A percentile compares a stretch with the other conserved stretches of the same genome.
phyloP scores from a whole-genome alignment of 2,888 invertebrate genomes.

The Allygus modestus region DNA sequence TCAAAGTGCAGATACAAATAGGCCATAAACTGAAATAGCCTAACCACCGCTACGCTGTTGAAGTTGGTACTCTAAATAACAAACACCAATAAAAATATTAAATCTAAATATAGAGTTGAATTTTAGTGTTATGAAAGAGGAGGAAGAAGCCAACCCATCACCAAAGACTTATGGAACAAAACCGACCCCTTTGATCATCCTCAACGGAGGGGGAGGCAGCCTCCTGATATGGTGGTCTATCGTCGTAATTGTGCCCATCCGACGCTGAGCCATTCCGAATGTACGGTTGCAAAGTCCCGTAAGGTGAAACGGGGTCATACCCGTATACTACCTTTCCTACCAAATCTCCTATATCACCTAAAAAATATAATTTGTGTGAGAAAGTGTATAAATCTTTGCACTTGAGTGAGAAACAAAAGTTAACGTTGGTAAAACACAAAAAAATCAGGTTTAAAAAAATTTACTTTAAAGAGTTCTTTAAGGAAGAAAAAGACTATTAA shows the following conservation, averaged over 20 bases:
- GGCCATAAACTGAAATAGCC: no score
- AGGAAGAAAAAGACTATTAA: no score
- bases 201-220: conserved; percentile 69
- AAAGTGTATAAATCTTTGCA: background rate
- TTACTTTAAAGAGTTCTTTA: no score
- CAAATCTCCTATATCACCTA: conserved; percentile 57
- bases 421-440: no score
- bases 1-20: no score
- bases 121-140: background rate
- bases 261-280: conserved; percentile 58
- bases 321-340: conserved; percentile 69
- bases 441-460: no score
- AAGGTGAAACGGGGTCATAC: conserved; percentile 69
- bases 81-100: no score
- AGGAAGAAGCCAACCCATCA: conserved; percentile 54
- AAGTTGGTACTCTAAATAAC: no score
- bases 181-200: conserved; percentile 69
- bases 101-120: no score
- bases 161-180: conserved; percentile 10
- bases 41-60: no score
- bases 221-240: conserved; percentile 61
- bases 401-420: no score
- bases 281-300: conserved; percentile 66
- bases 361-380: background rate
- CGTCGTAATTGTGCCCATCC: conserved; percentile 61